phyloP scores from a whole-genome alignment of 2,113 vertebrate genomes.

The Ciconia boyciana region DNA sequence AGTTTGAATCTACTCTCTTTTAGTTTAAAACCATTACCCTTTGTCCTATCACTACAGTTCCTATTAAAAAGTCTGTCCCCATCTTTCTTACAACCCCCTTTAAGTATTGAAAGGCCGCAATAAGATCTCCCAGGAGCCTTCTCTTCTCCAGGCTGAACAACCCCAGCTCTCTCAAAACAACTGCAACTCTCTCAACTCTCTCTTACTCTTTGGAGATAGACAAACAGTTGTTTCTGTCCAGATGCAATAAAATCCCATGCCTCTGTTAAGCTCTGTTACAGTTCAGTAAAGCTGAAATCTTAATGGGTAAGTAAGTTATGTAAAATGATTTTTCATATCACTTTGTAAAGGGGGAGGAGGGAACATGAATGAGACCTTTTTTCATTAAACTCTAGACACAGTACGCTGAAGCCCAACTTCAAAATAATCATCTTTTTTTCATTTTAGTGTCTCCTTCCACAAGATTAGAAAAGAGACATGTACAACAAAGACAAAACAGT shows the following conservation, averaged over 20 bases:
- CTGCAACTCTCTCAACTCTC: not conserved
- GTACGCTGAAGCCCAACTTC: not conserved
- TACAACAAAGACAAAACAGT: not conserved
- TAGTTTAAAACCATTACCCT: not conserved
- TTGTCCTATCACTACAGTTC: not conserved
- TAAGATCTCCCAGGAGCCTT: not conserved
- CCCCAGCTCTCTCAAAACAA: not conserved
- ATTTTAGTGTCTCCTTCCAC: not conserved
- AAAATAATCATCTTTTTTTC: not conserved
- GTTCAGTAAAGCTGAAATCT: not conserved
- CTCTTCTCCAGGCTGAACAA: not conserved
- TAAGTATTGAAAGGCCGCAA: not conserved
- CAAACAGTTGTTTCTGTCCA: not conserved
- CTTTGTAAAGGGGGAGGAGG: not conserved
- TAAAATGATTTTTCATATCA: not conserved
- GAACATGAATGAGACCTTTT: not conserved
- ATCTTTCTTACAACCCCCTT: not conserved
- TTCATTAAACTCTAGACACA: not conserved
- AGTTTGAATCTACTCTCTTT: not conserved
- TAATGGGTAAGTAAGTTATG: not conserved
- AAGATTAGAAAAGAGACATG: not conserved
- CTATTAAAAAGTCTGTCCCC: not conserved
- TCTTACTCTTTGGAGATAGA: not conserved
- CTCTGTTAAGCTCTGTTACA: not conserved
- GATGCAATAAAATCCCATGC: not conserved